Base-by-base conservation (phyloP, 2,888 invertebrate genomes). In the Orthosia cruda region DNA sequence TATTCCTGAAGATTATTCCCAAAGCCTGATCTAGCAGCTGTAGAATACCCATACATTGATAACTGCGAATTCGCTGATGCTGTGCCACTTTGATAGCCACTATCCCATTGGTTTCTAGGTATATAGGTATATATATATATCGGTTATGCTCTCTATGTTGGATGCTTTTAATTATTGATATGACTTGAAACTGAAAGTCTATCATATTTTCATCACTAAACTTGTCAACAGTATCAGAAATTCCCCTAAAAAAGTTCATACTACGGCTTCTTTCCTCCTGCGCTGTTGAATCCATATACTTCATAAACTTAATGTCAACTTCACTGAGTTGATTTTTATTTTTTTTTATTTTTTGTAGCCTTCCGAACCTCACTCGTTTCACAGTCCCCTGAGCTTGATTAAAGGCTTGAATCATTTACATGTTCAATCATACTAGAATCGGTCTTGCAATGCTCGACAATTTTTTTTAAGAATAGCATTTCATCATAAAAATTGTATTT, bases 21-120 rank as follows among this genome's bases (percentile, higher is more conserved):
- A 67, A 49, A 67, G 67, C 67, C 58, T 32, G 67, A 67, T 16
- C 49, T 67, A 67, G 58, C 67, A 20, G 67, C 67, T 67, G 58
- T 67, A 58, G 58, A 58, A 49, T 58, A 67, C 26, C 47, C 47
- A 58, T 58, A 67, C n/a, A 32, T 67, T 58, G 58, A 67, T 23
- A 55, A 55, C 55, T 66, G 45, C 45, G 66, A 20, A 55, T 66
- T 52, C 32, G 64, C 64, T 9, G 52, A 16, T 64, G 64, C 50
- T 12, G 32, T 52, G 52, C 64, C 64, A 64, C 32, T 64, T 84
- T 84, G 84, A 80, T 82, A 71, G 82, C 84, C 84, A 70, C 76
- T 70, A 84, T 84, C 80, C 82, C 82, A 78, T 84, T 80, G 82
- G 84, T 84, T 82, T 84, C 80, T n/a, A n/a, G n/a, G n/a, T n/a